phyloP scores from a whole-genome alignment of 2,888 invertebrate species.

The Timema cristinae region DNA sequence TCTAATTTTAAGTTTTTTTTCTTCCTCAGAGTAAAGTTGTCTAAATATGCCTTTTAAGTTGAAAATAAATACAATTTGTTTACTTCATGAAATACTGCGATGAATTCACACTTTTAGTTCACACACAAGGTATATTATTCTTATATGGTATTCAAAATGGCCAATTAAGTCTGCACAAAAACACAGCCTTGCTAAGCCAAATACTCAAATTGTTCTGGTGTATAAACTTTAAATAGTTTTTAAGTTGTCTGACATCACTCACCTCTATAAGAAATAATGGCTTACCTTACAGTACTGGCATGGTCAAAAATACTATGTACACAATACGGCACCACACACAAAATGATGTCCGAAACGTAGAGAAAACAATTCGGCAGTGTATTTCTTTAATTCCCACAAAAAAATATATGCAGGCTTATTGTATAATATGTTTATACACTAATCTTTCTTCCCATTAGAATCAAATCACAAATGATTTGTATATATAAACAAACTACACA shows the following conservation, averaged over 20 bases:
- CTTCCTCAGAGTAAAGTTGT: background rate
- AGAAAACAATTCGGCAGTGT: slow-evolving; percentile 22
- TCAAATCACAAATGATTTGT: too few relatives aligned
- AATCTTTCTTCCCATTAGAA: too few relatives aligned
- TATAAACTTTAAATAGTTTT: slow-evolving; percentile 37
- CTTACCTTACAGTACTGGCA: slow-evolving; percentile 11
- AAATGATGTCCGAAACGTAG: background rate
- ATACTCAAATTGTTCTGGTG: slow-evolving; percentile 48
- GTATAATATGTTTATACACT: too few relatives aligned
- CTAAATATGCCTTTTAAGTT: background rate
- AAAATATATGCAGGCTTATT: background rate
- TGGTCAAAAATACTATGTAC: slow-evolving; percentile 13
- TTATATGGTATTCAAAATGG: too few relatives aligned
- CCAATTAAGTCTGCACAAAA: slow-evolving; percentile 32
- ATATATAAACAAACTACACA: too few relatives aligned
- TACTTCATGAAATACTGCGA: background rate
- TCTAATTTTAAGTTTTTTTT: slow-evolving; percentile 12
- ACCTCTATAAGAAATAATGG: background rate
- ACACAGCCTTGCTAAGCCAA: slow-evolving; percentile 60
- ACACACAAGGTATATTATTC: background rate
- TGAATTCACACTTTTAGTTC: background rate
- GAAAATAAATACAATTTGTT: slow-evolving; percentile 1
- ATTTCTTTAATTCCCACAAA: slow-evolving; percentile 8
- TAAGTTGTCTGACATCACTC: slow-evolving; percentile 13
- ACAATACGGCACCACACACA: slow-evolving; percentile 14